Evolutionary conservation across 1,140 invertebrate species (phyloP).

Genomic region (Euura saliciscinereae): DNA sequence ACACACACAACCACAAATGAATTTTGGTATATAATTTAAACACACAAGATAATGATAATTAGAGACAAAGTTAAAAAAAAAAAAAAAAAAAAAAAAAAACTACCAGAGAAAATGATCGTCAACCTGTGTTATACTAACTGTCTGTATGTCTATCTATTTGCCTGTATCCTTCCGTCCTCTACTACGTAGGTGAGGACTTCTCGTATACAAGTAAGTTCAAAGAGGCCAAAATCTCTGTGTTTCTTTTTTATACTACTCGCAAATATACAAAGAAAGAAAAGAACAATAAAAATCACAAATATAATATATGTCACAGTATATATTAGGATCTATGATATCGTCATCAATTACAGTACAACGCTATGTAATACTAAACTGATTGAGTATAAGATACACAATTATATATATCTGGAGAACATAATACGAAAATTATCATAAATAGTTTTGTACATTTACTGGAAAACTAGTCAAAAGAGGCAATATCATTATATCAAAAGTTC

Average conservation of each 20-base stretch:
- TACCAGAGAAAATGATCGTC: no score
- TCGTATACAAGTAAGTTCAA: slow-evolving; percentile 57
- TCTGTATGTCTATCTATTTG: slow-evolving; percentile 58
- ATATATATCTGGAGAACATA: not conserved
- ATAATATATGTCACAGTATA: not conserved
- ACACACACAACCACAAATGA: not conserved
- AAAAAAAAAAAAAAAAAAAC: not conserved
- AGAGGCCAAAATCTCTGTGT: slow-evolving; percentile 27
- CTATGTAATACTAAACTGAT: slow-evolving; percentile 28
- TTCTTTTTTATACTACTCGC: not conserved
- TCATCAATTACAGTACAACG: slow-evolving; percentile 43
- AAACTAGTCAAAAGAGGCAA: no score
- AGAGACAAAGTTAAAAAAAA: not conserved
- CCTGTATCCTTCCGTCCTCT: slow-evolving; percentile 54
- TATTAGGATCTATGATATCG: slow-evolving; percentile 6
- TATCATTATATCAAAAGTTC: no score
- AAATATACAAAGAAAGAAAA: not conserved
- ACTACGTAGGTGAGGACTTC: slow-evolving; percentile 59
- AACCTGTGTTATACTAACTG: slow-evolving; percentile 42
- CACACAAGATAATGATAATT: not conserved
- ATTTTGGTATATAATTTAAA: slow-evolving; percentile 8
- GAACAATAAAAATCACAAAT: not conserved
- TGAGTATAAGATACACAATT: not conserved
- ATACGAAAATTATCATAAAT: not conserved
- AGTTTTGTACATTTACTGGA: not conserved